phyloP scores from a whole-genome alignment of 2,113 vertebrate genomes.

The Pygathrix nemaeus region DNA sequence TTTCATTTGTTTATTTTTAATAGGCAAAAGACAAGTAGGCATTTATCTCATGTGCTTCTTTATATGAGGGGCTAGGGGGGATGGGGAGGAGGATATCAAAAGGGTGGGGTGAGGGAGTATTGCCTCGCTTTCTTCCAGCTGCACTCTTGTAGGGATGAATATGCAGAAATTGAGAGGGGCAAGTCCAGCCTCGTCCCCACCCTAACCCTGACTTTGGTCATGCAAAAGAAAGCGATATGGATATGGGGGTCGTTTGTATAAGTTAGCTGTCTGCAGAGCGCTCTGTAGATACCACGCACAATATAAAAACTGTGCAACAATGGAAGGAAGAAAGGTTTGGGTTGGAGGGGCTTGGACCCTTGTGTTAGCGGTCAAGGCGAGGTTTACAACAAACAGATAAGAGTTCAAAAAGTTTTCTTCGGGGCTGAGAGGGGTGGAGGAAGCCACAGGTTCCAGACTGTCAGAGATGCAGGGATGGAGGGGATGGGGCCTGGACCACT shows the following conservation, averaged over 20 bases:
- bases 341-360: neutral
- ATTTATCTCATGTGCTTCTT: neutral
- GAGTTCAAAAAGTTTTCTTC: constrained; percentile 58
- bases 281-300: neutral
- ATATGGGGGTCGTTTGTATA: neutral
- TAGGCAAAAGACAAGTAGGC: neutral
- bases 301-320: constrained; percentile 49
- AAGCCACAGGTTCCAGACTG: constrained; percentile 70
- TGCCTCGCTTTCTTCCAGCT: neutral
- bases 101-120: neutral
- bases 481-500: constrained; percentile 68
- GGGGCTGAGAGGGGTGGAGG: constrained; percentile 4
- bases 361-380: neutral
- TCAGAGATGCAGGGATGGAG: constrained; percentile 64
- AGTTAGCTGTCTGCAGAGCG: constrained; percentile 40
- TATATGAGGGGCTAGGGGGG: neutral
- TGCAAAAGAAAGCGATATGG: neutral
- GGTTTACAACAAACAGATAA: neutral
- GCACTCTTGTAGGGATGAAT: neutral
- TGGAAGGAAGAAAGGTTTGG: constrained; percentile 37
- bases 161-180: neutral
- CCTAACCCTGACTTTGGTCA: neutral
- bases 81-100: neutral
- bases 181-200: neutral
- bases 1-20: constrained; percentile 47